phyloP scores from a whole-genome alignment of 1,140 invertebrate genomes.

The Eurosta solidaginis region DNA sequence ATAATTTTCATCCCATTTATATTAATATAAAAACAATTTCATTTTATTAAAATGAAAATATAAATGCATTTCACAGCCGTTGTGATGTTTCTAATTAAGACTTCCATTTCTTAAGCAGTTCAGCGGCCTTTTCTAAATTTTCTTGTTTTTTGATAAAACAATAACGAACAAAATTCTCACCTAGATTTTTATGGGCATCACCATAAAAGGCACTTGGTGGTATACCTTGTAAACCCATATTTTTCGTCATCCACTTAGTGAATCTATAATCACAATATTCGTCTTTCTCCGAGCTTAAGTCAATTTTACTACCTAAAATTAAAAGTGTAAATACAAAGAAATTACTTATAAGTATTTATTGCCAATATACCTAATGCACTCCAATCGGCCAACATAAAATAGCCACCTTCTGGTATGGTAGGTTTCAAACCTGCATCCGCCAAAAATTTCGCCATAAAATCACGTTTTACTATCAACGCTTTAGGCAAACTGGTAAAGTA shows the following conservation, averaged over 20 bases:
- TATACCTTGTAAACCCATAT: slow-evolving; percentile 86
- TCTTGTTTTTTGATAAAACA: slow-evolving; percentile 94
- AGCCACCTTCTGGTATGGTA: slow-evolving; percentile 93
- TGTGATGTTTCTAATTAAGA: background rate
- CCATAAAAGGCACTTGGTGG: slow-evolving; percentile 94
- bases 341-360: background rate
- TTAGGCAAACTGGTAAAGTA: slow-evolving; percentile 81
- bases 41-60: no score
- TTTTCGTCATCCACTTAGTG: slow-evolving; percentile 93
- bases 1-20: no score
- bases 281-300: slow-evolving; percentile 71
- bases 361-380: slow-evolving; percentile 67
- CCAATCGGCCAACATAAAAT: slow-evolving; percentile 96
- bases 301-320: slow-evolving; percentile 65
- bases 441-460: slow-evolving; percentile 81
- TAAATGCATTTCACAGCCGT: no score
- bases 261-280: slow-evolving; percentile 86
- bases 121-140: slow-evolving; percentile 71
- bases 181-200: slow-evolving; percentile 78
- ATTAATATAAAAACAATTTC: background rate
- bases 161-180: slow-evolving; percentile 85
- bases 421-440: slow-evolving; percentile 84
- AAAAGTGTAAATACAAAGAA: background rate
- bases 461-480: slow-evolving; percentile 83
- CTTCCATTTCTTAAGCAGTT: slow-evolving; percentile 44